Percentiles rank a stretch among this genome's conserved stretches.
Conservation (phyloP, 2,797 vertebrate species). For the Tamandua tetradactyla region DNA sequence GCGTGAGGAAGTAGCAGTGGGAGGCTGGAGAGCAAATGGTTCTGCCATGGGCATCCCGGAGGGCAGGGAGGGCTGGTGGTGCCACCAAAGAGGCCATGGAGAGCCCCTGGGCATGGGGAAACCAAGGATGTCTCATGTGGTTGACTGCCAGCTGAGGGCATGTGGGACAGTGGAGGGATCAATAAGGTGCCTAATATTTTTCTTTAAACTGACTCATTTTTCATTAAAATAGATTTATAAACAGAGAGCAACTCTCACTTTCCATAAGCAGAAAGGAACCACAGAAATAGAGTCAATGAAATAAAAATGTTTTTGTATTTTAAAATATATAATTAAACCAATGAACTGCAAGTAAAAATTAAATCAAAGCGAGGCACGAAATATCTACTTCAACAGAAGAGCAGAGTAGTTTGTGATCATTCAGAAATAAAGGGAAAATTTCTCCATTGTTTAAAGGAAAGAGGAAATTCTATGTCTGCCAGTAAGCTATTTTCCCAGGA, state of each 20-base stretch:
- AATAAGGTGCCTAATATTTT: not conserved
- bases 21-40: too few relatives aligned
- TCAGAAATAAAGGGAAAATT: not conserved
- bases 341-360: not conserved
- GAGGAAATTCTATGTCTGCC: not conserved
- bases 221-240: not conserved
- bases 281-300: not conserved
- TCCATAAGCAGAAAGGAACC: not conserved
- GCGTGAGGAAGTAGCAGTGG: too few relatives aligned
- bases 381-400: not conserved
- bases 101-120: not conserved
- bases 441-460: not conserved
- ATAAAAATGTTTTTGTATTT: not conserved
- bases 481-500: slow-evolving; percentile 13
- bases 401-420: not conserved
- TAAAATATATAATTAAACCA: not conserved
- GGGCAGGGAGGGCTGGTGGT: not conserved
- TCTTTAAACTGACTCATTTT: not conserved
- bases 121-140: not conserved
- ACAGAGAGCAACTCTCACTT: not conserved
- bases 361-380: not conserved
- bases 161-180: not conserved
- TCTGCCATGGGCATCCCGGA: too few relatives aligned
- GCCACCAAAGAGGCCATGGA: not conserved
- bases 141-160: not conserved